Base-by-base conservation (phyloP, 2,113 vertebrate species). In the Nematolebias whitei region DNA sequence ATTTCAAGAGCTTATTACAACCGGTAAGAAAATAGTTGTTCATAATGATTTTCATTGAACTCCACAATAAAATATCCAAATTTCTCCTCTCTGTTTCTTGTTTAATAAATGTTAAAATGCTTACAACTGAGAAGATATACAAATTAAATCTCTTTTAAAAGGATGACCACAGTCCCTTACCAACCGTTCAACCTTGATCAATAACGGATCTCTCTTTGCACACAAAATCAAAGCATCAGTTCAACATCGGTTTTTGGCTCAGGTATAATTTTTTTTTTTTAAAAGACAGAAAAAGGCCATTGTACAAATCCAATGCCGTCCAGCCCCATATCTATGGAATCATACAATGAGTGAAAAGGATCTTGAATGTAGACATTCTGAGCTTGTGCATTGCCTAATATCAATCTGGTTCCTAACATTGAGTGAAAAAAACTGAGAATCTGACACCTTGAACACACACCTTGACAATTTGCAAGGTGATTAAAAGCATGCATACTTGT, bases 401-500 rank as follows among this genome's bases (percentile, higher is more conserved):
- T 57, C 73, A 78, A 41, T 49, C 54, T 22, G 8, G 12, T 49
- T 66, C 65, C 55, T 71, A 72, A 84, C 84, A 64, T 63, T 78
- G 71, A 77, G 41, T 64, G 66, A 50, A 76, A 70, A 84, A 74
- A 78, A 74, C 67, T 68, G 50, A 82, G 57, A 76, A 58, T 69
- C 63, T 77, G 82, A 84, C 84, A 68, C 15, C 69, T 75, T 72
- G 79, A 86, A 86, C 82, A 85, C 82, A 83, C 78, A 88, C 79
- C 66, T 85, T 85, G 79, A 83, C 74, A 81, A 75, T 35, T 56
- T 59, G 47, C 63, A 70, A 38, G 60, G 64, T 24, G 63, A 43
- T 23, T 49, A 52, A 67, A 58, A 35, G 32, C 32, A 35, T 35
- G 32, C 10, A 24, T 24, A 39, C 23, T 50, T 49, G 13, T 59